Evolutionary conservation across 1,140 invertebrate genomes (phyloP).

Genomic region (Drosophila arizonae): DNA sequence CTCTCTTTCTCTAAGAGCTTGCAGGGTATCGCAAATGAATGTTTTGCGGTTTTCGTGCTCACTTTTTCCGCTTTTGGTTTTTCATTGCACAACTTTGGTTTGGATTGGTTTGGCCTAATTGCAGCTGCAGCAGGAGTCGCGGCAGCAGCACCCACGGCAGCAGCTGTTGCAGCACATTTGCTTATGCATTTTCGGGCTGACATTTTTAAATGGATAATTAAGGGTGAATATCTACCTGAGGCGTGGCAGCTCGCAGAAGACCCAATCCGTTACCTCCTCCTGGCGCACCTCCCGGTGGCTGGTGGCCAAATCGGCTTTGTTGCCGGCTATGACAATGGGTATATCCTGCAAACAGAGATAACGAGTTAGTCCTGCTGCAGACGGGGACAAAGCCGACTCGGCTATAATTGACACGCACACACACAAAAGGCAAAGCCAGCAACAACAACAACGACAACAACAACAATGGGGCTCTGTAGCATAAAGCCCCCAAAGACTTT

Average conservation of each 20-base stretch:
- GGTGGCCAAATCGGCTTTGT: conserved; percentile 90
- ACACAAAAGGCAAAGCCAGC: not conserved
- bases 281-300: conserved; percentile 87
- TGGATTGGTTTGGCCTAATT: conserved; percentile 55
- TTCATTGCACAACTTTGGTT: conserved; percentile 51
- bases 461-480: conserved; percentile 19
- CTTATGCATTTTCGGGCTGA: not conserved
- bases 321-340: conserved; percentile 93
- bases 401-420: conserved; percentile 64
- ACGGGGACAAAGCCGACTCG: conserved; percentile 36
- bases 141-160: conserved; percentile 9
- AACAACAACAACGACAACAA: conserved; percentile 2
- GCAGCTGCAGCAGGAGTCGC: conserved; percentile 24
- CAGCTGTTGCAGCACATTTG: conserved; percentile 29
- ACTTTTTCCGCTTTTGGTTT: conserved; percentile 31
- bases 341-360: conserved; percentile 86
- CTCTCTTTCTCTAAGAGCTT: not conserved
- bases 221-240: conserved; percentile 84
- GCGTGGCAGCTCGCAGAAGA: conserved; percentile 89
- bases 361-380: conserved; percentile 44
- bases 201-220: conserved; percentile 45
- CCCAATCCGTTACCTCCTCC: conserved; percentile 92
- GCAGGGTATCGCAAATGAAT: conserved; percentile 42
- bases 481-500: conserved; percentile 21
- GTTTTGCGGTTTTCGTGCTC: conserved; percentile 43